A percentile compares a stretch with the other conserved stretches of the same genome.
phyloP scores from a whole-genome alignment of 2,797 vertebrate species.

The Bucorvus abyssinicus region DNA sequence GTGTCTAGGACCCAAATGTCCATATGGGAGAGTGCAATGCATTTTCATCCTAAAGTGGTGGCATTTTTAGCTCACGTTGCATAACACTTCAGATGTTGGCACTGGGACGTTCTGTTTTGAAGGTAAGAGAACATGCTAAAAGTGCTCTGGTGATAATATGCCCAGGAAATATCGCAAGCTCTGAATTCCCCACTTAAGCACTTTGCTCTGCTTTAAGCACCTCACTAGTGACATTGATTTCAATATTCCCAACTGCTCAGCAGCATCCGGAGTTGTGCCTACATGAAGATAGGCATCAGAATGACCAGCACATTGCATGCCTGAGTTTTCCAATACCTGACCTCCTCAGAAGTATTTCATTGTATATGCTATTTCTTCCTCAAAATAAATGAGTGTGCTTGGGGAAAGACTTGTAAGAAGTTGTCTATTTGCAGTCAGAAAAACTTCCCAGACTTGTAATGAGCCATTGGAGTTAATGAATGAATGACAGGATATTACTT shows the following conservation, averaged over 20 bases:
- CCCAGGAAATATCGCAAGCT: background rate
- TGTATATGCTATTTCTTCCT: background rate
- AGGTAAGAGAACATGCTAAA: background rate
- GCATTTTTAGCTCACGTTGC: background rate
- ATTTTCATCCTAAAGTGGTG: background rate
- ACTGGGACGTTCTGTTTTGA: background rate
- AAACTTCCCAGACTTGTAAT: background rate
- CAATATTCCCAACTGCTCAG: background rate
- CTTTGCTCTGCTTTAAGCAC: background rate
- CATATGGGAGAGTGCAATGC: background rate
- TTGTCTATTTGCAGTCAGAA: background rate
- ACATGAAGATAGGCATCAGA: accelerated
- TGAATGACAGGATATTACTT: background rate
- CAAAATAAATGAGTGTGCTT: background rate
- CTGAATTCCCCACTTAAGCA: background rate
- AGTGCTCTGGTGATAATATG: background rate
- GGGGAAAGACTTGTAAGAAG: background rate
- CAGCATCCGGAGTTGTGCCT: background rate
- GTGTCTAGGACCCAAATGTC: background rate
- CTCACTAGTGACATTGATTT: background rate
- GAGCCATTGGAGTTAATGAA: background rate
- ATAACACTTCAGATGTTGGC: background rate
- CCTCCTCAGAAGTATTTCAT: background rate
- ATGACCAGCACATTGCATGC: background rate
- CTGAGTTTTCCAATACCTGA: background rate